These are phyloP conservation scores for Tympanoctomys barrerae DNA, from an alignment of 2,797 vertebrate species.

Conservation along the genomic window DNA sequence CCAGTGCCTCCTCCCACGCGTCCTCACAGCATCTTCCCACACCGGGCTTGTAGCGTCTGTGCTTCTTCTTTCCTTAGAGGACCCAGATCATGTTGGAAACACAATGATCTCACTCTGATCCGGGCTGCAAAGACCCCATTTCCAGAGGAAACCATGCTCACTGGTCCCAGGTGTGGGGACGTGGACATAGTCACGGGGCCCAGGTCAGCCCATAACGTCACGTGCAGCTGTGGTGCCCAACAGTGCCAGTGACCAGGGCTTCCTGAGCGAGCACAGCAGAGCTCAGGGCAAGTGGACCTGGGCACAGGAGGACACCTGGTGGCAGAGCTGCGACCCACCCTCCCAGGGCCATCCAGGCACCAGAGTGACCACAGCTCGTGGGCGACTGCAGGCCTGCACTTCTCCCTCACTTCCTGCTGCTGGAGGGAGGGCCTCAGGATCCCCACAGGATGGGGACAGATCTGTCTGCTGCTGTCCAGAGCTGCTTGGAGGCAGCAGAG, in stretches of 20 bases:
- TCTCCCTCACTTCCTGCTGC: neutral
- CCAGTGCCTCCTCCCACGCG: neutral
- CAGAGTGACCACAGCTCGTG: rapidly evolving
- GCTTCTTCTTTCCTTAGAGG: neutral
- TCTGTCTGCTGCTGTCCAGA: neutral
- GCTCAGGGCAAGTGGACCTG: neutral
- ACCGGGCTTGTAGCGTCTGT: no score
- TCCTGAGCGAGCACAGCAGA: neutral
- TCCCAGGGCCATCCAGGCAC: neutral
- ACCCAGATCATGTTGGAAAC: no score
- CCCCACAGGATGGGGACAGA: neutral
- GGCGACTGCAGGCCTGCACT: no score
- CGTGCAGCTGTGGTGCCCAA: neutral
- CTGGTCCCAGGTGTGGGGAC: neutral
- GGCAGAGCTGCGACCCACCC: neutral
- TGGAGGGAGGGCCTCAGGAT: neutral
- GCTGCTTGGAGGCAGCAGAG: neutral
- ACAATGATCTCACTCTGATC: neutral
- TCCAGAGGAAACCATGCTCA: neutral
- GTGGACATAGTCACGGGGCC: neutral
- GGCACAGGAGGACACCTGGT: neutral
- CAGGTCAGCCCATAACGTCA: neutral
- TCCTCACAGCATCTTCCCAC: neutral
- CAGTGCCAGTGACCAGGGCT: neutral
- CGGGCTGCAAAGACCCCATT: neutral